Base-by-base conservation (phyloP, 2,797 vertebrate species). In the Alectoris magna region DNA sequence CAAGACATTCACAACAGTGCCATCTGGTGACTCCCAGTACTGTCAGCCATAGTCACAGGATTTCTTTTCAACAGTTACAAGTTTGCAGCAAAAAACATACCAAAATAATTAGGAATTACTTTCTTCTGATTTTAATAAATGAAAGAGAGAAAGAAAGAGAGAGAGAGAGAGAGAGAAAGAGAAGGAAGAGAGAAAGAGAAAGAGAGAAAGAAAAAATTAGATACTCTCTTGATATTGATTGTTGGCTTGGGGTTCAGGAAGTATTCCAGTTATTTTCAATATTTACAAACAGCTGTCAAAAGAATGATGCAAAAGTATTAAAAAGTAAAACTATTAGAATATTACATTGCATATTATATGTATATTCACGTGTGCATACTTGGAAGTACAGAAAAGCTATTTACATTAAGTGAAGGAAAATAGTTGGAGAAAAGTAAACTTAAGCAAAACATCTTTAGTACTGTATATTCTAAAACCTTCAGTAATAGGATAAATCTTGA, bases 1-100 rank as follows among this genome's bases (percentile, higher is more conserved):
- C 27, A 86, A 84, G 79, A 72, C 27, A 0, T 43, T 90, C 84
- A 34, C 84, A 84, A 94, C 64, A 96, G 88, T 86, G 93, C 95
- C 96, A 95, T 73, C 95, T 96, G 87, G 87, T 94, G 96, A 91
- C 73, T 72, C 36, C 48, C 10, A 23, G 11, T 16, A 14, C 9
- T 38, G 13, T 26, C 27, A 67, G 39, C 31, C 12, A 17, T 39
- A 41, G 43, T 19, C 84, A 56, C 14, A 49, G 19, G 17, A 49
- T 71, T 76, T 1, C 16, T 79, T 82, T 86, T 49, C 64, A 82
- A 15, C 21, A 55, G 48, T 51, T 53, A 0, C 1, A 70, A 78
- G 29, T 71, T 49, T 36, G 27, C 14, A 64, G 39, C 22, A 49
- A 21, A 67, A 70, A 77, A 41, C 29, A 41, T 17, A 59, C 6